Conservation (phyloP, 2,113 vertebrate species). For the Emydura subglobosa region DNA sequence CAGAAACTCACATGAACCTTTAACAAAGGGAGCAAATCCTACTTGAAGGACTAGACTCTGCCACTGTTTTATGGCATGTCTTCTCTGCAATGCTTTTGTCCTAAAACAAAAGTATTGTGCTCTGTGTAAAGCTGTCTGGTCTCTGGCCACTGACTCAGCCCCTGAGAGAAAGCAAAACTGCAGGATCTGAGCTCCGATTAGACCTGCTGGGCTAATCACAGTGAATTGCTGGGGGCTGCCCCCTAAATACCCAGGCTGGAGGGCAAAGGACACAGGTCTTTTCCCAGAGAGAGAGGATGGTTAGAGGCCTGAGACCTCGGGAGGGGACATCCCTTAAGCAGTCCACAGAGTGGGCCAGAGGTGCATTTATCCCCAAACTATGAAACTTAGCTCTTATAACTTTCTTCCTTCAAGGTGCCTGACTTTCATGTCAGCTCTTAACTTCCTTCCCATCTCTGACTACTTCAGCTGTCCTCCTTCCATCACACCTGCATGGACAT, state of each 20-base stretch:
- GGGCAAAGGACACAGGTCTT: neutral
- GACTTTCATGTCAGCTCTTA: neutral
- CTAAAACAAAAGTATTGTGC: neutral
- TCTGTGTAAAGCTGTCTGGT: neutral
- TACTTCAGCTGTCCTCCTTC: neutral
- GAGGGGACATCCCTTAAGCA: neutral
- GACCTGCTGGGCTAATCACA: neutral
- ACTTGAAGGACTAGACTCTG: neutral
- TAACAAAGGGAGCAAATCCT: neutral
- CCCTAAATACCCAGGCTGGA: neutral
- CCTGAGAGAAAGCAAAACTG: neutral
- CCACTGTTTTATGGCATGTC: neutral
- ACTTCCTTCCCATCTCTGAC: neutral
- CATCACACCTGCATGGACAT: neutral
- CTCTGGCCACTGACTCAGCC: neutral
- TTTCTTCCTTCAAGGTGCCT: neutral
- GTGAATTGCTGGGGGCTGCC: neutral
- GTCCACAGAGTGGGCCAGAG: neutral
- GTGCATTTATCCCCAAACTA: neutral
- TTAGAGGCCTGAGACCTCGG: neutral
- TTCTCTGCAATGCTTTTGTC: neutral
- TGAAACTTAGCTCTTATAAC: neutral
- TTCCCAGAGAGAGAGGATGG: neutral
- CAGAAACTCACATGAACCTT: neutral
- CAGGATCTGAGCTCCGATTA: neutral